Conservation (phyloP, 2,113 vertebrate species). For the Cynoglossus semilaevis region DNA sequence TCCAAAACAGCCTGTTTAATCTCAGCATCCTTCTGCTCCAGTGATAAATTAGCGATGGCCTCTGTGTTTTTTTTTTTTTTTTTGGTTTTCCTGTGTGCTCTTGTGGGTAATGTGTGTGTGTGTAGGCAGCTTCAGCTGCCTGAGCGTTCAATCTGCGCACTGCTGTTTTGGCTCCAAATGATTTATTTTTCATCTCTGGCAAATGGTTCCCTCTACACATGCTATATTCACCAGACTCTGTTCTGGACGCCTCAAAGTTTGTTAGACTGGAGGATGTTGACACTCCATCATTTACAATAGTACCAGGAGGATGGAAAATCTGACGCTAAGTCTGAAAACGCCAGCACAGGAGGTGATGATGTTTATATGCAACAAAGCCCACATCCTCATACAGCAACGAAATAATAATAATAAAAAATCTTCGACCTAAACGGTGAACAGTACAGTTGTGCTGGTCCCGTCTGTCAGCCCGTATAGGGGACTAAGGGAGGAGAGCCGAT, state of each 20-base stretch:
- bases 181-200: conserved; percentile 30
- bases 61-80: too few relatives aligned
- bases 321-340: conserved; percentile 34
- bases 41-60: conserved; percentile 3
- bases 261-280: conserved; percentile 47
- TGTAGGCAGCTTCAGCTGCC: conserved; percentile 7
- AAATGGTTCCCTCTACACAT: conserved; percentile 23
- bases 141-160: conserved; percentile 14
- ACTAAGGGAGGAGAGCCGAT: too few relatives aligned
- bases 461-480: too few relatives aligned
- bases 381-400: background rate
- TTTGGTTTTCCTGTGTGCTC: background rate
- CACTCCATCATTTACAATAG: conserved; percentile 43
- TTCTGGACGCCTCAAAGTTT: conserved; percentile 50
- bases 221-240: conserved; percentile 30
- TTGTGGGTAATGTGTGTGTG: conserved; percentile 1
- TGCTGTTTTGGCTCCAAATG: conserved; percentile 21
- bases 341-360: conserved; percentile 4
- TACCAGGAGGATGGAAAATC: conserved; percentile 50
- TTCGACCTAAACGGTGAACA: too few relatives aligned
- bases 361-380: conserved; percentile 3
- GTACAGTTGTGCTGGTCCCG: too few relatives aligned
- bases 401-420: too few relatives aligned
- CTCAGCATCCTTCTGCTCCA: background rate
- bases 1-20: background rate